Percentiles rank a stretch among this genome's conserved stretches.
phyloP scores from a whole-genome alignment of 2,797 vertebrate species.

The Oophaga sylvatica region DNA sequence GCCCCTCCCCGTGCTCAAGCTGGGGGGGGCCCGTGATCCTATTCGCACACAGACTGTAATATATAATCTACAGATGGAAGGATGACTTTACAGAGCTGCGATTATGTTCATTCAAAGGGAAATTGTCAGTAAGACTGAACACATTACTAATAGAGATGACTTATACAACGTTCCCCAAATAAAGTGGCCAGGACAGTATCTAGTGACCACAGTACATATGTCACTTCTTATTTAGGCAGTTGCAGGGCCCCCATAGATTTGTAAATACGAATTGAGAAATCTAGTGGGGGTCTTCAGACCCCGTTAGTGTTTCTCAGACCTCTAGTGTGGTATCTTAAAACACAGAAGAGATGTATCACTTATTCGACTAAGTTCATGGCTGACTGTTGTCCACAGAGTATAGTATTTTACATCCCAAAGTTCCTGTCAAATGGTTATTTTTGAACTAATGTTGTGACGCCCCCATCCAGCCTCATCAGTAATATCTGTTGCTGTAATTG shows the following conservation, averaged over 20 bases:
- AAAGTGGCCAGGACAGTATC: too few species aligned
- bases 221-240: not conserved
- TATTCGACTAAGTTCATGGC: not conserved
- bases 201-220: not conserved
- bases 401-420: not conserved
- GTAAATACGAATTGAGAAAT: too few species aligned
- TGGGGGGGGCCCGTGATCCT: not conserved
- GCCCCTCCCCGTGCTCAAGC: slow-evolving; percentile 11
- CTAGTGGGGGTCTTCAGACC: too few species aligned
- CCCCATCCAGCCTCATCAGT: too few species aligned
- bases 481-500: not conserved
- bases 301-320: too few species aligned
- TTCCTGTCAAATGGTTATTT: not conserved
- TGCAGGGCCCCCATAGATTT: too few species aligned
- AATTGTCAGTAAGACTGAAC: not conserved
- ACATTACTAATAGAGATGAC: not conserved
- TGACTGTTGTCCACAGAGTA: not conserved
- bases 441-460: too few species aligned
- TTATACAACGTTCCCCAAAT: too few species aligned
- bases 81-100: not conserved
- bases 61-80: not conserved
- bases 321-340: too few species aligned
- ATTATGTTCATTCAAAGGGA: not conserved
- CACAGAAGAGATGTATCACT: too few species aligned
- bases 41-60: not conserved